Conservation (phyloP, 2,113 vertebrate genomes). For the Pluvialis apricaria region DNA sequence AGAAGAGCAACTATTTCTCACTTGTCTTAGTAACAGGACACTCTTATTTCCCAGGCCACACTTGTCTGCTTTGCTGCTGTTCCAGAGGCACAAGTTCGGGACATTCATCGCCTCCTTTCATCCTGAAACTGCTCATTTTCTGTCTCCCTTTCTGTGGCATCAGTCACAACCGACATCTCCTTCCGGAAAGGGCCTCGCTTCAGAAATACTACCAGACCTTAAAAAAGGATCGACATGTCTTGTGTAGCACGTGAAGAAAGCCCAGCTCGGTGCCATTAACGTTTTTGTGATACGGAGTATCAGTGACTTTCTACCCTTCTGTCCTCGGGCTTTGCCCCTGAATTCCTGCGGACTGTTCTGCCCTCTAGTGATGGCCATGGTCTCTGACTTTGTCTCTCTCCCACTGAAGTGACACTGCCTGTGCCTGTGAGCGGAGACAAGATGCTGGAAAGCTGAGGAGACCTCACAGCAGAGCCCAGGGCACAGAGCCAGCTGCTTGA, state of each 20-base stretch:
- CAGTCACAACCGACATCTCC: not conserved
- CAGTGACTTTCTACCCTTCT: too few relatives aligned
- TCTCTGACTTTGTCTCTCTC: accelerated
- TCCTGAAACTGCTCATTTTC: not conserved
- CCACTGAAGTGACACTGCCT: accelerated
- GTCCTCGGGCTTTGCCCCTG: not conserved
- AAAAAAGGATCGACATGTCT: not conserved
- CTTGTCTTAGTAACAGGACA: not conserved
- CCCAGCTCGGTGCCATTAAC: accelerated
- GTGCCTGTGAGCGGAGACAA: not conserved
- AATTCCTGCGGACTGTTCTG: not conserved
- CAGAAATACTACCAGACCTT: not conserved
- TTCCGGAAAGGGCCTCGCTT: not conserved
- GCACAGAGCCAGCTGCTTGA: not conserved
- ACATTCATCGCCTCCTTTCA: not conserved
- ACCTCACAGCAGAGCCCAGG: not conserved
- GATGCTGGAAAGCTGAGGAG: too few relatives aligned
- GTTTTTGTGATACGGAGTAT: accelerated
- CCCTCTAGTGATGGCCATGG: not conserved
- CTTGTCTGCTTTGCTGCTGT: not conserved
- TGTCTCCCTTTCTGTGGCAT: not conserved
- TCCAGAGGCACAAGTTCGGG: not conserved
- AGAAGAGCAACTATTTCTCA: not conserved
- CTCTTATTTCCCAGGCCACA: not conserved
- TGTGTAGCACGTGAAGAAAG: not conserved